Percentiles rank a stretch among this genome's conserved stretches.
Conservation (phyloP, 2,888 invertebrate genomes). For the Geotrupes spiniger region DNA sequence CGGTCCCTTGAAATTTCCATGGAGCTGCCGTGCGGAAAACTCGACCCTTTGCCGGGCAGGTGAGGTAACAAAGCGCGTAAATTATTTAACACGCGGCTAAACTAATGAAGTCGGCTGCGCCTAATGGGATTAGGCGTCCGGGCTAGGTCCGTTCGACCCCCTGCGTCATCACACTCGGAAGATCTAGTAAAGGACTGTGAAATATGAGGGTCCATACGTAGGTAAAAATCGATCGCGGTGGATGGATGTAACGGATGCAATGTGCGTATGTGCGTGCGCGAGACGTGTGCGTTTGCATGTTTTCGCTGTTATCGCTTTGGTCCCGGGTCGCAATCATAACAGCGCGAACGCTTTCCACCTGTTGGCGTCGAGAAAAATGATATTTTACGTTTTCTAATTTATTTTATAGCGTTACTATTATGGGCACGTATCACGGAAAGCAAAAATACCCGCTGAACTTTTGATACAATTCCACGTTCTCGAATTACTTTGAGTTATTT, state of each 20-base stretch:
- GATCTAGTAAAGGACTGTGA: no score
- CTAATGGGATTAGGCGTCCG: conserved; percentile 36
- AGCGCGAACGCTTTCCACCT: conserved; percentile 3
- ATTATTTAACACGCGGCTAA: conserved; percentile 41
- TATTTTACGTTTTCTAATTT: no score
- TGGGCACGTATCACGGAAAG: no score
- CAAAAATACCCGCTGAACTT: no score
- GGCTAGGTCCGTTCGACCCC: conserved; percentile 1
- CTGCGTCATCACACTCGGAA: not conserved
- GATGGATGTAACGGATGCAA: not conserved
- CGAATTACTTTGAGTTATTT: no score
- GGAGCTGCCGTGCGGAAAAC: conserved; percentile 10
- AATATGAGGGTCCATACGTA: not conserved
- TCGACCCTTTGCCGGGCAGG: conserved; percentile 21
- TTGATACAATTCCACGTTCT: no score
- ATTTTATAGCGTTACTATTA: no score
- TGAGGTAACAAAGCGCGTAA: conserved; percentile 38
- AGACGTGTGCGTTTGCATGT: not conserved
- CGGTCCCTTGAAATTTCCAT: conserved; percentile 6
- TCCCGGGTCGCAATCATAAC: not conserved
- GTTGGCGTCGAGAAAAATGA: not conserved
- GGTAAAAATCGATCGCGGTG: not conserved
- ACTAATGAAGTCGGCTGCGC: conserved; percentile 42
- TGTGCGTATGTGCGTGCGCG: not conserved
- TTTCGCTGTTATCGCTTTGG: no score